Conservation (phyloP, 2,113 vertebrate species). For the Butorides virescens region DNA sequence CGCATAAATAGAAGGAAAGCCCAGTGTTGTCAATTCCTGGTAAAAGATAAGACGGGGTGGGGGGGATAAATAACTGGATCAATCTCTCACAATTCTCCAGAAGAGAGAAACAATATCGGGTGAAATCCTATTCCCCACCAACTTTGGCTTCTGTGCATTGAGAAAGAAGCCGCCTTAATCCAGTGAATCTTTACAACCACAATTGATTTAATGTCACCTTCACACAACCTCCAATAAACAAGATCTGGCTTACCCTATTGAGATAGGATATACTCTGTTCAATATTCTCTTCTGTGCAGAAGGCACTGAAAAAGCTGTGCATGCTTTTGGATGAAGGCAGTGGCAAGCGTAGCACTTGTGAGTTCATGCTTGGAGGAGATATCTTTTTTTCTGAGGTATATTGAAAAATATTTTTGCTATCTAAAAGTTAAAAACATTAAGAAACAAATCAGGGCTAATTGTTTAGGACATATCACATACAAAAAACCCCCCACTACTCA, state of each 20-base stretch:
- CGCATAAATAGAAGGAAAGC: slow-evolving; percentile 82
- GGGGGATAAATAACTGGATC: background rate
- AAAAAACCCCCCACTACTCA: background rate
- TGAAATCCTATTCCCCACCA: background rate
- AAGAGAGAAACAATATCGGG: background rate
- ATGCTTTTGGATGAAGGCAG: slow-evolving; percentile 79
- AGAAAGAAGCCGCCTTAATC: background rate
- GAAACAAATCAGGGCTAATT: background rate
- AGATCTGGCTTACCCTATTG: slow-evolving; percentile 80
- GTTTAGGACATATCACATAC: background rate
- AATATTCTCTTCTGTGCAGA: slow-evolving; percentile 94
- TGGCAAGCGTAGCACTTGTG: slow-evolving; percentile 73
- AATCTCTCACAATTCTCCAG: background rate
- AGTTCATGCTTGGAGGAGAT: slow-evolving; percentile 79
- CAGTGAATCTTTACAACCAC: background rate
- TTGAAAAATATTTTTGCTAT: slow-evolving; percentile 78
- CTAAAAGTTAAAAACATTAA: slow-evolving; percentile 68
- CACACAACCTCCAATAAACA: background rate
- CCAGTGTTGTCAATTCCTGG: slow-evolving; percentile 87
- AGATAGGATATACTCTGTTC: slow-evolving; percentile 89
- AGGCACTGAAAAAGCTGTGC: slow-evolving; percentile 83
- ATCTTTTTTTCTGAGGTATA: slow-evolving; percentile 81
- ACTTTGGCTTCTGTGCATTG: background rate
- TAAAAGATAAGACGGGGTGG: background rate
- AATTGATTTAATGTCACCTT: background rate